Percentiles rank a stretch among this genome's conserved stretches.
Evolutionary conservation across 2,888 invertebrate genomes (phyloP).

Genomic region (Polymixis lichenea): DNA sequence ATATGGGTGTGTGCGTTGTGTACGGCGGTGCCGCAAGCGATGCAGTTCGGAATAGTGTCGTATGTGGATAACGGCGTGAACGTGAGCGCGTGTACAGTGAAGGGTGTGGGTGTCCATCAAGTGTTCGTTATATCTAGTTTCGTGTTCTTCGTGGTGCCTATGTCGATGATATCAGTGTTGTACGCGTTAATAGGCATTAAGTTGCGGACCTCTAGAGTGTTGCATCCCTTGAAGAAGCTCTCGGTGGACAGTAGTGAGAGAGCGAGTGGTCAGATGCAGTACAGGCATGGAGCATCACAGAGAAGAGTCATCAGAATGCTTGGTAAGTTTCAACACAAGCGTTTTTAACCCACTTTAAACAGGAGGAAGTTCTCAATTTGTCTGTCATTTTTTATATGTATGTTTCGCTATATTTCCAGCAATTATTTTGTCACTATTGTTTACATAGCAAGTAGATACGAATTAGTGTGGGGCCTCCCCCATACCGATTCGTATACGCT

Average conservation of each 20-base stretch:
- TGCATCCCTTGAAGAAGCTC: conserved; percentile 90
- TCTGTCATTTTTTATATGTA: too few relatives aligned
- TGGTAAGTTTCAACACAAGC: conserved; percentile 89
- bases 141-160: conserved; percentile 96
- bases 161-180: conserved; percentile 95
- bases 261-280: conserved; percentile 81
- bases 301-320: conserved; percentile 95
- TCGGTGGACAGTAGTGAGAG: conserved; percentile 86
- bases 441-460: too few relatives aligned
- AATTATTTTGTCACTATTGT: too few relatives aligned
- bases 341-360: neutral
- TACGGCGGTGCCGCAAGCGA: conserved; percentile 94
- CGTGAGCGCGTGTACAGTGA: conserved; percentile 90
- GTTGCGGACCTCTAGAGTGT: conserved; percentile 91
- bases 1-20: conserved; percentile 95
- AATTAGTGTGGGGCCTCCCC: too few relatives aligned
- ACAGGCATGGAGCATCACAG: conserved; percentile 90
- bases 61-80: conserved; percentile 86
- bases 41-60: conserved; percentile 94
- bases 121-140: conserved; percentile 95
- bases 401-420: too few relatives aligned
- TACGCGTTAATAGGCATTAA: conserved; percentile 95
- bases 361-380: too few relatives aligned
- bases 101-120: conserved; percentile 91
- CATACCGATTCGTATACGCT: too few relatives aligned